These are phyloP conservation scores for Oryzias celebensis DNA, from an alignment of 2,113 vertebrate species.

Conservation along the genomic window DNA sequence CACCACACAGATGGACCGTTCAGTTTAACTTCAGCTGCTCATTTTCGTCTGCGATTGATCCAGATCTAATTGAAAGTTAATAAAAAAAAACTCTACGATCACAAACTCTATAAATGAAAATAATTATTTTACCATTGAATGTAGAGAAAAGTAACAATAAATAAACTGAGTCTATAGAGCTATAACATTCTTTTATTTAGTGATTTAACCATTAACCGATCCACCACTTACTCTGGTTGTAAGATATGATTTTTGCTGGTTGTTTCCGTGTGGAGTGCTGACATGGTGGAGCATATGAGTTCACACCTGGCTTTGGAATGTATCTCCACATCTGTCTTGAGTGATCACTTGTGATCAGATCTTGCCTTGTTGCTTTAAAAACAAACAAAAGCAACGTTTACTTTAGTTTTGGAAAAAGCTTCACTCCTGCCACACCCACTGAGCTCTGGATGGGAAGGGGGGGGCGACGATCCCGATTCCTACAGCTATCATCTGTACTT, in stretches of 20 bases:
- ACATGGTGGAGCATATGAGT: neutral
- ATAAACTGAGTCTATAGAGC: neutral
- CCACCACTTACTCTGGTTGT: neutral
- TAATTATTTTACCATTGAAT: neutral
- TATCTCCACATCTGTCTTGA: conserved; percentile 21
- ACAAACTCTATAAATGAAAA: neutral
- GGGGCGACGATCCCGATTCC: neutral
- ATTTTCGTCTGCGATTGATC: neutral
- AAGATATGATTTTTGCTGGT: neutral
- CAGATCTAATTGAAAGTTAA: conserved; percentile 1
- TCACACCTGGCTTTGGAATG: conserved; percentile 19
- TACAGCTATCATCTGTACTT: neutral
- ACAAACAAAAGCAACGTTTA: neutral
- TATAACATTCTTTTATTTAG: conserved; percentile 2
- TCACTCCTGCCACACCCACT: no score
- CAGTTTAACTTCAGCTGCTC: neutral
- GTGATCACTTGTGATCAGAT: conserved; percentile 4
- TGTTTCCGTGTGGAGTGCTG: no score
- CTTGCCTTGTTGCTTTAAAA: conserved; percentile 7
- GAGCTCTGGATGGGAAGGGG: no score
- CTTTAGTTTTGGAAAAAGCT: neutral
- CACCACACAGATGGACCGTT: conserved; percentile 13
- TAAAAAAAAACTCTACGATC: neutral
- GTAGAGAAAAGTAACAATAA: neutral
- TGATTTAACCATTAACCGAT: neutral